Conservation (phyloP, 2,113 vertebrate species). For the Notarius quadriscutis region DNA sequence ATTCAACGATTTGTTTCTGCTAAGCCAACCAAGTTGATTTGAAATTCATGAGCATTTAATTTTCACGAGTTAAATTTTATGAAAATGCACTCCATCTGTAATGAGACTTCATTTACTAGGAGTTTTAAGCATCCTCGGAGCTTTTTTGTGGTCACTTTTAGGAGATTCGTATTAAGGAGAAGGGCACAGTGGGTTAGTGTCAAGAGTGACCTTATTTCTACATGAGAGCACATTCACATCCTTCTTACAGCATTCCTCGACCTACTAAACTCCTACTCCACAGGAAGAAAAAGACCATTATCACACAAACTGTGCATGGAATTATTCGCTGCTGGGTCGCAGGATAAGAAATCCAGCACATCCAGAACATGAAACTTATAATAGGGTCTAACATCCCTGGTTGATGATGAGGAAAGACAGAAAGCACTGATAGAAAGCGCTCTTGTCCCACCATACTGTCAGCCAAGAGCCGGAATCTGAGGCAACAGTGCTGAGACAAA, state of each 20-base stretch:
- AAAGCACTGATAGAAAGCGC: background rate
- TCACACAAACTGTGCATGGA: background rate
- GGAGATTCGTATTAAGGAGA: conserved; percentile 6
- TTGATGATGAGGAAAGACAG: background rate
- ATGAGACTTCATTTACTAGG: background rate
- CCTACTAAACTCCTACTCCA: conserved; percentile 32
- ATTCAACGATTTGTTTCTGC: background rate
- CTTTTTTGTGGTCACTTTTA: background rate
- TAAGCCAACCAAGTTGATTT: background rate
- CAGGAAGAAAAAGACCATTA: conserved; percentile 20
- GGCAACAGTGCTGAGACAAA: background rate
- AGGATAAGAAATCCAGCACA: background rate
- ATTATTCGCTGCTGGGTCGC: conserved; percentile 13
- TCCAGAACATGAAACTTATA: background rate
- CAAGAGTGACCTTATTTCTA: conserved; percentile 53
- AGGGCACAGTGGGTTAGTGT: conserved; percentile 42
- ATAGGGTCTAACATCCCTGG: background rate
- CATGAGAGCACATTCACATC: conserved; percentile 49
- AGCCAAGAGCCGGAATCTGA: background rate
- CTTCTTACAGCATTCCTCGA: conserved; percentile 45
- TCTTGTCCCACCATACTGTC: background rate
- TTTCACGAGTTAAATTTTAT: background rate
- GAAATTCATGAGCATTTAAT: background rate
- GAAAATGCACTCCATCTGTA: background rate
- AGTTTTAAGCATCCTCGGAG: background rate